These are phyloP conservation scores for Mimumesa dahlbomi DNA, from an alignment of 2,888 invertebrate genomes.

Conservation along the genomic window DNA sequence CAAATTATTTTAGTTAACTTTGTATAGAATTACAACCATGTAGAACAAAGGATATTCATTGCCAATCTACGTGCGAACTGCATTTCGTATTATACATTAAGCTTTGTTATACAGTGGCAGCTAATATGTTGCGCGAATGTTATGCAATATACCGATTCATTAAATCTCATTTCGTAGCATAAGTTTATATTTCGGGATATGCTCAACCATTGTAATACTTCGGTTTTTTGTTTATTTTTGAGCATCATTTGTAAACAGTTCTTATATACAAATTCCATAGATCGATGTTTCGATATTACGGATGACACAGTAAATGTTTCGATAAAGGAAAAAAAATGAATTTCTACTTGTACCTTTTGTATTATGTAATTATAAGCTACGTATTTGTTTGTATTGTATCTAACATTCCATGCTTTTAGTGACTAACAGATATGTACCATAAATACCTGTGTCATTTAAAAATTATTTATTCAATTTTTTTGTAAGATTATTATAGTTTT, in stretches of 20 bases:
- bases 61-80: conserved; percentile 46
- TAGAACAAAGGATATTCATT: conserved; percentile 54
- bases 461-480: conserved; percentile 64
- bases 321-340: conserved; percentile 30
- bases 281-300: conserved; percentile 27
- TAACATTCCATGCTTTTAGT: conserved; percentile 73
- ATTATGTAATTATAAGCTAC: conserved; percentile 43
- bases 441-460: conserved; percentile 55
- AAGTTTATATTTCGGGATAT: conserved; percentile 37
- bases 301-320: conserved; percentile 33
- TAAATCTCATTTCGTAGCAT: conserved; percentile 40
- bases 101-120: conserved; percentile 46
- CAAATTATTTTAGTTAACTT: not conserved
- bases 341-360: conserved; percentile 51
- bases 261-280: conserved; percentile 23
- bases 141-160: conserved; percentile 34
- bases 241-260: conserved; percentile 33
- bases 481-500: conserved; percentile 48
- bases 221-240: conserved; percentile 19
- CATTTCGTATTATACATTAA: conserved; percentile 40
- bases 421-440: conserved; percentile 64
- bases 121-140: conserved; percentile 31
- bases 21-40: conserved; percentile 3
- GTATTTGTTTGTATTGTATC: conserved; percentile 58
- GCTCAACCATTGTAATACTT: conserved; percentile 43